phyloP scores from a whole-genome alignment of 2,888 invertebrate species.

The Onchidella celtica region DNA sequence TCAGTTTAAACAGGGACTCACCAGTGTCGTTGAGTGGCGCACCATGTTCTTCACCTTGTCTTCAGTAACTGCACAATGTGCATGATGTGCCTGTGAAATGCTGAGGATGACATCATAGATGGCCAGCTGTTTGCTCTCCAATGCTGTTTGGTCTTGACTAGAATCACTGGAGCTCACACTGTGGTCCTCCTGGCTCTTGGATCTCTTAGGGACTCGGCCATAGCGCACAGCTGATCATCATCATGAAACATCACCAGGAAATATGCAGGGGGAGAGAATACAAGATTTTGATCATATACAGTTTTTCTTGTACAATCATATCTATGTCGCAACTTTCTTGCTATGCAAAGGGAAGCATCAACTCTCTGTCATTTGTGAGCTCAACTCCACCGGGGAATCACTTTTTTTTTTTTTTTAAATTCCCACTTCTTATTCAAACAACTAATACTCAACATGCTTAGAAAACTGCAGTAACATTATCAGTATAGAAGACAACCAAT shows the following conservation, averaged over 20 bases:
- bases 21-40: slow-evolving; percentile 86
- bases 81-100: slow-evolving; percentile 90
- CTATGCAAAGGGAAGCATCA: too few relatives aligned
- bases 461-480: too few relatives aligned
- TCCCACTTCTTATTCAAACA: too few relatives aligned
- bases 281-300: too few relatives aligned
- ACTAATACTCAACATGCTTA: too few relatives aligned
- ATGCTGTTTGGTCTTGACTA: slow-evolving; percentile 66
- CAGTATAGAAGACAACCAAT: too few relatives aligned
- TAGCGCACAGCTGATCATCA: slow-evolving; percentile 88
- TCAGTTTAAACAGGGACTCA: too few relatives aligned
- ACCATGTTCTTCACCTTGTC: slow-evolving; percentile 88
- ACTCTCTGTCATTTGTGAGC: too few relatives aligned
- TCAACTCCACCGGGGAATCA: too few relatives aligned
- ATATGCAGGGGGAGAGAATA: neutral
- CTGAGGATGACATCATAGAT: slow-evolving; percentile 90
- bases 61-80: slow-evolving; percentile 93
- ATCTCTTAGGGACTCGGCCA: slow-evolving; percentile 96
- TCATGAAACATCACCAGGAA: neutral
- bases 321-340: too few relatives aligned
- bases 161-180: slow-evolving; percentile 73
- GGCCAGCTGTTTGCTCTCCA: slow-evolving; percentile 83
- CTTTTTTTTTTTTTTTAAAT: too few relatives aligned
- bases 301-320: too few relatives aligned
- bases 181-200: slow-evolving; percentile 87